phyloP scores from a whole-genome alignment of 2,888 invertebrate species.

The Nephrotoma appendiculata region DNA sequence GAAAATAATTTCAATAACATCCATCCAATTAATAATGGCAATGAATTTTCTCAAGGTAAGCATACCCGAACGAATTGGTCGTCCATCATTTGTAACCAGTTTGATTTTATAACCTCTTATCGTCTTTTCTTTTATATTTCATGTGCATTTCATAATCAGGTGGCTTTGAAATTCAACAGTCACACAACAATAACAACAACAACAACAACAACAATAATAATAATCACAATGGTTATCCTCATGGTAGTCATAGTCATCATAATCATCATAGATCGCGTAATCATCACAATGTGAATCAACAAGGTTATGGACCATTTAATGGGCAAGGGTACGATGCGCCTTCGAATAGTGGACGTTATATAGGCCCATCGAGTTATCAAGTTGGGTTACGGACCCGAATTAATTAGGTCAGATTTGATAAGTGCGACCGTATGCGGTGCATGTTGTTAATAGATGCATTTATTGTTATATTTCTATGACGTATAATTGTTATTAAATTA shows the following conservation, averaged over 20 bases:
- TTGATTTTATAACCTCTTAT: background rate
- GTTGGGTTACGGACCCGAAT: slow-evolving; percentile 2
- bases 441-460: background rate
- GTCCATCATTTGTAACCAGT: background rate
- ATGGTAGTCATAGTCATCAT: background rate
- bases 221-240: background rate
- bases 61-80: background rate
- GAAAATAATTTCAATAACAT: slow-evolving; percentile 2
- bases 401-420: background rate
- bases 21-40: background rate
- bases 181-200: background rate
- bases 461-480: background rate
- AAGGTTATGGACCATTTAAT: slow-evolving; percentile 2
- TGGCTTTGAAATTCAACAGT: background rate
- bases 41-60: slow-evolving; percentile 2
- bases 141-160: background rate
- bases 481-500: background rate
- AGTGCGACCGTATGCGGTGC: background rate
- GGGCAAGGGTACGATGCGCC: slow-evolving; percentile 4
- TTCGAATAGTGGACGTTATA: slow-evolving; percentile 7
- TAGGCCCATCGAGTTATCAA: slow-evolving; percentile 9
- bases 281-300: slow-evolving; percentile 1
- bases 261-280: background rate
- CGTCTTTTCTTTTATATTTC: background rate
- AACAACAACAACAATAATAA: background rate